Conservation (phyloP, 2,113 vertebrate species). For the Sylvilagus bachmani region DNA sequence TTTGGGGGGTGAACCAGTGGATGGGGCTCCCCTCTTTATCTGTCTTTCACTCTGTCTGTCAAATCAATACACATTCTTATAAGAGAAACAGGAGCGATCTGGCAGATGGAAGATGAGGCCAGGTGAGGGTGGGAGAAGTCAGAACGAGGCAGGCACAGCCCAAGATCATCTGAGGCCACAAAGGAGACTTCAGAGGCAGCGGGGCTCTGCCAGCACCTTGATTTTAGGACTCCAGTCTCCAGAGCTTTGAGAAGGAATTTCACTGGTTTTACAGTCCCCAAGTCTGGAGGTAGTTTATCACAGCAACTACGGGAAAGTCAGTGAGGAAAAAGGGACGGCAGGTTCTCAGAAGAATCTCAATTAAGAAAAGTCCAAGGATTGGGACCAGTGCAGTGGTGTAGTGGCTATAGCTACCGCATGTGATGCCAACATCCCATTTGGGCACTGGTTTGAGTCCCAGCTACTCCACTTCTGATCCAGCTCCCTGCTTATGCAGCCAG, state of each 20-base stretch:
- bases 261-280: not conserved
- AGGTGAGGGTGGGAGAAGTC: not conserved
- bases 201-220: not conserved
- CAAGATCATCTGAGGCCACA: not conserved
- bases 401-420: no score
- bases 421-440: no score
- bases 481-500: no score
- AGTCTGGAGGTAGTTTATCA: not conserved
- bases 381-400: no score
- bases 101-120: not conserved
- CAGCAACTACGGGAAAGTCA: not conserved
- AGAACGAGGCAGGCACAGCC: not conserved
- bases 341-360: not conserved
- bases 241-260: not conserved
- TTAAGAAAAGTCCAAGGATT: not conserved
- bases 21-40: no score
- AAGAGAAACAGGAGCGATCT: not conserved
- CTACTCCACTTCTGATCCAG: no score
- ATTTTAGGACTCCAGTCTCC: not conserved
- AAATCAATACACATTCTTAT: no score
- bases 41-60: no score
- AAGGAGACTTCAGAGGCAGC: not conserved
- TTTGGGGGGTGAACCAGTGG: no score
- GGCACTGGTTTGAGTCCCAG: no score
- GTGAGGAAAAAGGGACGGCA: not conserved